Evolutionary conservation across 2,888 invertebrate species (phyloP).

Genomic region (Rotaria socialis): DNA sequence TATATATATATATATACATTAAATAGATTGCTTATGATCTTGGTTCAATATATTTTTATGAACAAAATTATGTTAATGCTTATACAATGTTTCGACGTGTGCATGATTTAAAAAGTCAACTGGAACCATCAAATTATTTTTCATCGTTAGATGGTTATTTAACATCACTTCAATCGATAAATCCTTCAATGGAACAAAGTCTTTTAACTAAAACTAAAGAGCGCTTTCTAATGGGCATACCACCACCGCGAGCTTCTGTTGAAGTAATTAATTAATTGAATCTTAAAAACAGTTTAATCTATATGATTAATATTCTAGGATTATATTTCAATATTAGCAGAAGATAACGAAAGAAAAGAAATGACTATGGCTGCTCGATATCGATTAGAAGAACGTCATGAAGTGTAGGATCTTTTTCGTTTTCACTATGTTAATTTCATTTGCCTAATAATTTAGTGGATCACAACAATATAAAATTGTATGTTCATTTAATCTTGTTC

Average conservation of each 20-base stretch:
- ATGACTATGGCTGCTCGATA: constrained; percentile 13
- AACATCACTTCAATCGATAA: constrained; percentile 1
- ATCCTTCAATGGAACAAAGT: constrained; percentile 1
- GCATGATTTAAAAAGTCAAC: neutral
- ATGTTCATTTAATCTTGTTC: constrained; percentile 32
- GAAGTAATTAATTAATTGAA: neutral
- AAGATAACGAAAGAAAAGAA: constrained; percentile 28
- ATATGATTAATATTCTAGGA: neutral
- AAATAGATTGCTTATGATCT: constrained; percentile 6
- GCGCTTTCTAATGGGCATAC: constrained; percentile 4
- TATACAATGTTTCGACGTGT: constrained; percentile 33
- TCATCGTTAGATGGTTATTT: constrained; percentile 27
- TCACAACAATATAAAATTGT: constrained; percentile 18
- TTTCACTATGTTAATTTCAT: no score
- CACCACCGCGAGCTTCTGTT: neutral
- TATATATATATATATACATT: no score
- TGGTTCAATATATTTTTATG: constrained; percentile 27
- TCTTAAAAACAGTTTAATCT: no score
- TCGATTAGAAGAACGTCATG: constrained; percentile 9
- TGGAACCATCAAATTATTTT: neutral
- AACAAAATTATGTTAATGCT: constrained; percentile 30
- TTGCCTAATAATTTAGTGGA: neutral
- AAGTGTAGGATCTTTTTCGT: neutral
- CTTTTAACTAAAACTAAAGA: neutral
- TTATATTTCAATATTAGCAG: neutral